Base-by-base conservation (phyloP, 2,888 invertebrate genomes). In the Eupsilia transversa region DNA sequence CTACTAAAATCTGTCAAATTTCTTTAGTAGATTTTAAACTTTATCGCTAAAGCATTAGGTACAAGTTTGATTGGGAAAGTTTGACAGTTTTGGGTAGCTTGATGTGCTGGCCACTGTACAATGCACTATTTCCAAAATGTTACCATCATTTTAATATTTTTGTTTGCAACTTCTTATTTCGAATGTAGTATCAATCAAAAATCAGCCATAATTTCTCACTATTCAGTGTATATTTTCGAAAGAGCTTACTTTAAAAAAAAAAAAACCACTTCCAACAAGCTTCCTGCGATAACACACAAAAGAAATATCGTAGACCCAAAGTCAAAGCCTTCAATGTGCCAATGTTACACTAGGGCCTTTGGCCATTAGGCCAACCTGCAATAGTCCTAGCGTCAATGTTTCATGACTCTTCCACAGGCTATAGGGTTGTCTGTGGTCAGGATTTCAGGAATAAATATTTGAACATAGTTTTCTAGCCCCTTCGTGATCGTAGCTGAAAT, bases 361-460 rank as follows among this genome's bases (percentile, higher is more conserved):
- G n/a, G 35, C 49, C 14, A 73, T 27, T 17, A 49, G 56, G 38
- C 38, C 68, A 41, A 17, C 43, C 46, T 57, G 56, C 1, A n/a
- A 12, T 33, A 56, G 33, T 49, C 9, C 54, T 46, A 68, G 33
- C 41, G 6, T 56, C 46, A 46, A 75, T 14, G 20, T 57, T 75
- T 49, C 33, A 69, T 27, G 33, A 30, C 69, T 41, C 57, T 3
- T 59, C 30, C 27, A 57, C 23, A 75, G 30, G n/a, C 30, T 49
- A 7, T 35, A 78, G 70, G 70, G 49, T 57, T 75, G 78, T n/a
- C 78, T 59, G 23, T 49, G 27, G 12, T 69, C 41, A 70, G 49
- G 20, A 23, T 27, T 54, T 49, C 9, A 23, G n/a, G 20, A 46
- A 59, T 52, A n/a, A 60, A 35, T 23, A 14, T 14, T 38, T 33